Percentiles rank a stretch among this genome's conserved stretches.
phyloP scores from a whole-genome alignment of 2,113 vertebrate species.

The Noctilio leporinus region DNA sequence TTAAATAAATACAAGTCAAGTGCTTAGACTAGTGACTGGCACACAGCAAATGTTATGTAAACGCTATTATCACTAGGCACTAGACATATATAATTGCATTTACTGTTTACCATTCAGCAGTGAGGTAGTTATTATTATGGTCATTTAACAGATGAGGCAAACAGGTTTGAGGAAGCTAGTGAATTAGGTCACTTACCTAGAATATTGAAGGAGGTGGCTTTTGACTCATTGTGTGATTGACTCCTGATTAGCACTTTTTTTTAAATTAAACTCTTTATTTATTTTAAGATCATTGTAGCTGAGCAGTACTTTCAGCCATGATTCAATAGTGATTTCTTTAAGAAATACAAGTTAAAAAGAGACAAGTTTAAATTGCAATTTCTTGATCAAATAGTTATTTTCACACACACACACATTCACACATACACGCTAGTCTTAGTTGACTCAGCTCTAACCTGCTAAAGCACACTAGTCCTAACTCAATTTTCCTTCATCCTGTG shows the following conservation, averaged over 20 bases:
- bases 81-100: slow-evolving; percentile 1
- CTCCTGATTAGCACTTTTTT: neutral
- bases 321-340: neutral
- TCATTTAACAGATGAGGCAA: slow-evolving; percentile 41
- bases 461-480: neutral
- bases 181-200: slow-evolving; percentile 18
- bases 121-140: slow-evolving; percentile 41
- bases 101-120: slow-evolving; percentile 28
- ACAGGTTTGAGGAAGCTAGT: slow-evolving; percentile 32
- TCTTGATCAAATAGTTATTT: neutral
- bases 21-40: neutral
- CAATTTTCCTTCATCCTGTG: neutral
- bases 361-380: neutral
- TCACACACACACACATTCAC: neutral
- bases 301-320: neutral
- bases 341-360: neutral
- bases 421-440: neutral
- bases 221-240: neutral
- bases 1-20: slow-evolving; percentile 17
- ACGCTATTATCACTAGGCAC: slow-evolving; percentile 14
- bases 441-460: neutral
- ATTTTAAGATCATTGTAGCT: neutral
- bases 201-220: slow-evolving; percentile 11
- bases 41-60: slow-evolving; percentile 10
- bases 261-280: neutral